Evolutionary conservation across 2,797 vertebrate species (phyloP).

Genomic region (Acrossocheilus wenchowensis): DNA sequence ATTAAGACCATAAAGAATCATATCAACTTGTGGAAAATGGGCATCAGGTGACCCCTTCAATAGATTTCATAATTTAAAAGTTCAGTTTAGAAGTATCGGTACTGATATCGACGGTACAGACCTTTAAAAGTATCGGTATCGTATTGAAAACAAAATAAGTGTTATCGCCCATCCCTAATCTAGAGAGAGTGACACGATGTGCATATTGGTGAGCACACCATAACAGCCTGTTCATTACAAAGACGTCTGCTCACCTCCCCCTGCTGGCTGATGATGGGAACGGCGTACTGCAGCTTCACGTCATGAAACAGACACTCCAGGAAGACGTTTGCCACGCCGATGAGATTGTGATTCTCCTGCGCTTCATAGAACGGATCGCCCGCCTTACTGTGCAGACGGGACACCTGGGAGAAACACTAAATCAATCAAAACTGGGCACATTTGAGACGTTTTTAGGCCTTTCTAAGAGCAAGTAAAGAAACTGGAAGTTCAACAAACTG

Average conservation of each 20-base stretch:
- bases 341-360: constrained; percentile 97
- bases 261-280: constrained; percentile 99
- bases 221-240: background rate
- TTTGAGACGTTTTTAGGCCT: background rate
- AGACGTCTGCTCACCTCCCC: constrained; percentile 84
- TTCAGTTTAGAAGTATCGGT: no score
- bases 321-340: constrained; percentile 96
- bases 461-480: background rate
- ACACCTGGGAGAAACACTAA: constrained; percentile 71
- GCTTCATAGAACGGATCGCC: constrained; percentile 96
- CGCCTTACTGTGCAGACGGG: constrained; percentile 80
- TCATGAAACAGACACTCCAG: constrained; percentile 96
- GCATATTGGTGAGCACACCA: no score
- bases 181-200: no score
- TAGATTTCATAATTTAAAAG: no score
- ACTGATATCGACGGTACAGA: no score
- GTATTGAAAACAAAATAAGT: no score
- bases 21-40: no score
- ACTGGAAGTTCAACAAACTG: background rate
- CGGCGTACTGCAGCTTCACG: constrained; percentile 93
- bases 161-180: no score
- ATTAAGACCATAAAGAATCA: no score
- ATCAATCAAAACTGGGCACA: no score
- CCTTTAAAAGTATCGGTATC: no score
- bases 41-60: no score